Evolutionary conservation across 2,113 vertebrate genomes (phyloP).

Genomic region (Xiphorhynchus elegans): DNA sequence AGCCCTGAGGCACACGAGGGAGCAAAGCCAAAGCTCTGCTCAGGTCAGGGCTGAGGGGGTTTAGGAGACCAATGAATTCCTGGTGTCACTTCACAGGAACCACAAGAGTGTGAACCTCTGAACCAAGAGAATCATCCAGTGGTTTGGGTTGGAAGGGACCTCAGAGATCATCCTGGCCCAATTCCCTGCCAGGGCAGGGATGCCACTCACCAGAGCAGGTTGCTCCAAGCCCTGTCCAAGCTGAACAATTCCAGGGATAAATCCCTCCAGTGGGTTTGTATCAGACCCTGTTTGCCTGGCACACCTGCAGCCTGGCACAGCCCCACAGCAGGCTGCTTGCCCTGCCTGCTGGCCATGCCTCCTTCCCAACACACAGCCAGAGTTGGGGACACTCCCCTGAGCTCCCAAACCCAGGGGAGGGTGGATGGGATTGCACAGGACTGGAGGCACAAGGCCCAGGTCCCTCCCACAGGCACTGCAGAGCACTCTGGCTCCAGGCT

Average conservation of each 20-base stretch:
- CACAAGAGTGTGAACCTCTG: accelerated
- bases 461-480: neutral
- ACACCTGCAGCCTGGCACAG: neutral
- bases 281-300: neutral
- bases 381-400: neutral
- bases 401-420: neutral
- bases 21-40: neutral
- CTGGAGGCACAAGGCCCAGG: neutral
- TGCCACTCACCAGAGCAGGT: neutral
- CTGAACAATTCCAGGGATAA: neutral
- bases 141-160: neutral
- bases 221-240: neutral
- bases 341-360: neutral
- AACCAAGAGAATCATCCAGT: neutral
- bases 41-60: neutral
- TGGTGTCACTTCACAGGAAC: neutral
- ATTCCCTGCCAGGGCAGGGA: neutral
- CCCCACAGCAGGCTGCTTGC: neutral
- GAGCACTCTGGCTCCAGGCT: neutral
- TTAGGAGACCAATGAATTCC: neutral
- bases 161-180: neutral
- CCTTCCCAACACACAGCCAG: accelerated
- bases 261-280: neutral
- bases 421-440: neutral
- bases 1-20: neutral